Conservation (phyloP, 2,888 invertebrate genomes). For the Phortica okadai region DNA sequence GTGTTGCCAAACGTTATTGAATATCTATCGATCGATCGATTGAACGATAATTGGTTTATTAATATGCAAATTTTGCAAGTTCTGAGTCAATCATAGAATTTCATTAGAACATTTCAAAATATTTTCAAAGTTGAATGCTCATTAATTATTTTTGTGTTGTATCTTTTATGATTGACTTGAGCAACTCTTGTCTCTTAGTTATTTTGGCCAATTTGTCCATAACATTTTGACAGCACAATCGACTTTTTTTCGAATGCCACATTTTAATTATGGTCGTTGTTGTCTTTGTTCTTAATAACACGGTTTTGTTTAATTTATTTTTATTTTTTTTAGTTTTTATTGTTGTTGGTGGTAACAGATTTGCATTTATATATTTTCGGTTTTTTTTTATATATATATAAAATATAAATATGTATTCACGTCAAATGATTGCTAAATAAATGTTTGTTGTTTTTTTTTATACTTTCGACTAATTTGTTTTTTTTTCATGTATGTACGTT, state of each 20-base stretch:
- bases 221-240: neutral
- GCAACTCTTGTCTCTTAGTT: too few species aligned
- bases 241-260: neutral
- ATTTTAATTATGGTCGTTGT: neutral
- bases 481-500: constrained; percentile 12
- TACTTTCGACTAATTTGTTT: too few species aligned
- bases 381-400: constrained; percentile 13
- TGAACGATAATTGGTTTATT: neutral
- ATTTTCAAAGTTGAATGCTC: too few species aligned
- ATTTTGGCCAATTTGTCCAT: too few species aligned
- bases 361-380: constrained; percentile 2
- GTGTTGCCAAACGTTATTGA: neutral
- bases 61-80: too few species aligned
- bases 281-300: neutral
- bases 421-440: constrained; percentile 4
- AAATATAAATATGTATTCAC: constrained; percentile 17
- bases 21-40: neutral
- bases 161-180: too few species aligned
- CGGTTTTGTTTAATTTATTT: neutral
- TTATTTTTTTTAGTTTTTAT: constrained; percentile 47
- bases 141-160: too few species aligned
- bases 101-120: too few species aligned
- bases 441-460: neutral
- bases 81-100: too few species aligned
- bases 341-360: constrained; percentile 29